Evolutionary conservation across 2,113 vertebrate genomes (phyloP).

Genomic region (Muscicapa adusta): DNA sequence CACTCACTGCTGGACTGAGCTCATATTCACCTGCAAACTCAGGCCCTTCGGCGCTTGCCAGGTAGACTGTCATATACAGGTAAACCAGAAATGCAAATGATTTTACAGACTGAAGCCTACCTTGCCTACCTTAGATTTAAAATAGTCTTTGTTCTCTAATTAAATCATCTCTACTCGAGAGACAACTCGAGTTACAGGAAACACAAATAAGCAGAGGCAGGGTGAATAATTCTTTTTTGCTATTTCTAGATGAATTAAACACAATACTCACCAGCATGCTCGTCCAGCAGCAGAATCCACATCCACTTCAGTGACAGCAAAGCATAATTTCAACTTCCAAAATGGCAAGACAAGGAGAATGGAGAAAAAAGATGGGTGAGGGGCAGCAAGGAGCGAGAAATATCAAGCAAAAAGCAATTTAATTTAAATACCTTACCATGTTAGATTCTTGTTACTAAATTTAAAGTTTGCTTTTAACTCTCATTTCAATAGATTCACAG

Average conservation of each 20-base stretch:
- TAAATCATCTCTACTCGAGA: not conserved
- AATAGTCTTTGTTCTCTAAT: constrained; percentile 9
- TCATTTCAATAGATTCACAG: not conserved
- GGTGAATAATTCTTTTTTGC: constrained; percentile 12
- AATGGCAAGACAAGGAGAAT: not conserved
- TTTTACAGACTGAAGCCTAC: not conserved
- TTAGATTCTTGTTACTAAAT: not conserved
- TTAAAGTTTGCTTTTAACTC: not conserved
- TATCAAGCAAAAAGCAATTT: constrained; percentile 3
- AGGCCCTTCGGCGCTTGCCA: not conserved
- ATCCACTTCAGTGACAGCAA: not conserved
- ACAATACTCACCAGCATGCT: not conserved
- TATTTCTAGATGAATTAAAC: constrained; percentile 14
- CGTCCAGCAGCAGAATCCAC: not conserved
- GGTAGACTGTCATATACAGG: not conserved
- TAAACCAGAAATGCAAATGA: constrained; percentile 11
- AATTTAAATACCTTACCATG: not conserved
- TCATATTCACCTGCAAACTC: not conserved
- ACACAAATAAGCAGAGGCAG: constrained; percentile 19
- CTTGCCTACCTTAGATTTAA: not conserved
- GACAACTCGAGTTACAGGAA: not conserved
- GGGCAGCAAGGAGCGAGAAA: not conserved
- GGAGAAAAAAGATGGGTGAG: not conserved
- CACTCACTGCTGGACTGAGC: rapidly evolving
- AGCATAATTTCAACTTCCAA: not conserved